Evolutionary conservation across 1,140 invertebrate species (phyloP).

Genomic region (Anadara kagoshimensis): DNA sequence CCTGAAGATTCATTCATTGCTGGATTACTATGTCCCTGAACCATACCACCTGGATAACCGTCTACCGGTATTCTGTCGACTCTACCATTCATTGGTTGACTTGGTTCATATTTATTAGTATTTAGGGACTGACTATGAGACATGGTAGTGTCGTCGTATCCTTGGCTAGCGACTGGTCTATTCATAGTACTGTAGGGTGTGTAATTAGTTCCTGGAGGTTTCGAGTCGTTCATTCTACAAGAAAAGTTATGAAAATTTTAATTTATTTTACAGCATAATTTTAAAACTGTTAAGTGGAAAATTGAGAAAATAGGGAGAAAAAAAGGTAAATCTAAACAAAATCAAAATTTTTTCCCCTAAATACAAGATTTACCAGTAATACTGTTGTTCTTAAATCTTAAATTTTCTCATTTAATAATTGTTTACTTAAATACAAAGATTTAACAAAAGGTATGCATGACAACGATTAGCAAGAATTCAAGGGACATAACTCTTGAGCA

Average conservation of each 20-base stretch:
- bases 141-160: constrained; percentile 69
- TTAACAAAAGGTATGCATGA: too few relatives aligned
- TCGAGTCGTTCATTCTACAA: background rate
- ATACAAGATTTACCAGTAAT: too few relatives aligned
- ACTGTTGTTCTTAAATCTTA: too few relatives aligned
- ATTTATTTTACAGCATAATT: background rate
- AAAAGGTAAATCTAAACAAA: too few relatives aligned
- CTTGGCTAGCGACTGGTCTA: constrained; percentile 63
- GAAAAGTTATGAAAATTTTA: background rate
- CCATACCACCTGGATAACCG: constrained; percentile 26
- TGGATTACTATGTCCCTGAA: constrained; percentile 53
- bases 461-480: too few relatives aligned
- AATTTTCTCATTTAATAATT: too few relatives aligned
- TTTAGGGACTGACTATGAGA: constrained; percentile 47
- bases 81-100: constrained; percentile 30
- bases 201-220: background rate
- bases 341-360: too few relatives aligned
- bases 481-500: too few relatives aligned
- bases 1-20: constrained; percentile 44
- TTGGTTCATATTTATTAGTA: constrained; percentile 25
- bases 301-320: too few relatives aligned
- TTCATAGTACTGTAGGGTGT: constrained; percentile 64
- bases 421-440: too few relatives aligned
- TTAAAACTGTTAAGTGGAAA: too few relatives aligned
- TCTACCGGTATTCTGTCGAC: constrained; percentile 9